Evolutionary conservation across 2,888 invertebrate species (phyloP).

Genomic region (Trissoscelio sp.): DNA sequence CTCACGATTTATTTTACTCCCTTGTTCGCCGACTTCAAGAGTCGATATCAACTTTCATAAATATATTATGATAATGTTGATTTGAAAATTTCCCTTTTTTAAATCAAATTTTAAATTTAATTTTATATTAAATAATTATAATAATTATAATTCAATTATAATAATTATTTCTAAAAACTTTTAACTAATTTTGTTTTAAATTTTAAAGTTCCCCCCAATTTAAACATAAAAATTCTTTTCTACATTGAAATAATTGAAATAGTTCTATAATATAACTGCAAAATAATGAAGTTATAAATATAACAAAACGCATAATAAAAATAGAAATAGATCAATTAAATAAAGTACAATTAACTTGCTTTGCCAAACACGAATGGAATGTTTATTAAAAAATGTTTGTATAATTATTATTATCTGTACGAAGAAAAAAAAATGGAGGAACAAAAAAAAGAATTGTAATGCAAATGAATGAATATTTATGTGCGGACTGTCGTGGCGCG

Average conservation of each 20-base stretch:
- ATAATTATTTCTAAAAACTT: too few relatives aligned
- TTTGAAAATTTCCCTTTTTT: not conserved
- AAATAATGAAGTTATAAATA: not conserved
- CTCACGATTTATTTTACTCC: slow-evolving; percentile 58
- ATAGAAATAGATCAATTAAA: slow-evolving; percentile 17
- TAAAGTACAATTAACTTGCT: slow-evolving; percentile 4
- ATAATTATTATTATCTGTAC: not conserved
- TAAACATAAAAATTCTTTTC: too few relatives aligned
- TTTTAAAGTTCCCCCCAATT: too few relatives aligned
- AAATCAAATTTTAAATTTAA: too few relatives aligned
- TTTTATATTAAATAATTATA: too few relatives aligned
- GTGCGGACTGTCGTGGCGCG: not conserved
- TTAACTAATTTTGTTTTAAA: too few relatives aligned
- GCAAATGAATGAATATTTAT: slow-evolving; percentile 13
- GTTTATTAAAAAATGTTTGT: not conserved
- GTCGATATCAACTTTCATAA: slow-evolving; percentile 54
- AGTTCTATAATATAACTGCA: too few relatives aligned
- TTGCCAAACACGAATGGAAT: not conserved
- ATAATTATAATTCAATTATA: too few relatives aligned
- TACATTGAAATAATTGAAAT: too few relatives aligned
- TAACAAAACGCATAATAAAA: slow-evolving; percentile 1
- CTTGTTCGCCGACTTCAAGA: slow-evolving; percentile 35
- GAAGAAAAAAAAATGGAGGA: not conserved
- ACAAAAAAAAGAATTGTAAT: not conserved
- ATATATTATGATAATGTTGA: slow-evolving; percentile 31